Conservation (phyloP, 2,888 invertebrate genomes). For the Nysson spinosus region DNA sequence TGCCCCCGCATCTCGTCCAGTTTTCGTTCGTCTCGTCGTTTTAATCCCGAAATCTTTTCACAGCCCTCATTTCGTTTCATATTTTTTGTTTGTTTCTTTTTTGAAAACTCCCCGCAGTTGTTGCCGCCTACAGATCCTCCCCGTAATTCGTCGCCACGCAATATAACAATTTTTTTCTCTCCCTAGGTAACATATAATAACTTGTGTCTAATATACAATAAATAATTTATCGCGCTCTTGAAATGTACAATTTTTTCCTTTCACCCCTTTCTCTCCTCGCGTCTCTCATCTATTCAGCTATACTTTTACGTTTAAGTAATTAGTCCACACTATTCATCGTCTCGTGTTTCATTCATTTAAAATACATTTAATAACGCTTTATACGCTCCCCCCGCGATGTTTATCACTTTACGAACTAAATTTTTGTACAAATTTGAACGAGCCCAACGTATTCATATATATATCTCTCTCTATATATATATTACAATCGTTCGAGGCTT, state of each 20-base stretch:
- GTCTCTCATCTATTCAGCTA: conserved; percentile 40
- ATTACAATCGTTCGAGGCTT: conserved; percentile 39
- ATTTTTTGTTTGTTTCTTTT: conserved; percentile 39
- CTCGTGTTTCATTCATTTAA: conserved; percentile 27
- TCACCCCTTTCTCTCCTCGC: neutral
- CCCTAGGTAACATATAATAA: conserved; percentile 61
- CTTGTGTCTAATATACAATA: conserved; percentile 74
- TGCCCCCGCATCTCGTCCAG: conserved; percentile 11
- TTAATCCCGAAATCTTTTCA: conserved; percentile 64
- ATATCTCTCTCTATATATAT: conserved; percentile 12
- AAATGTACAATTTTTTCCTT: conserved; percentile 70
- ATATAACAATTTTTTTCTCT: conserved; percentile 49
- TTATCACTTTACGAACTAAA: conserved; percentile 57
- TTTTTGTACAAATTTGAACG: conserved; percentile 69
- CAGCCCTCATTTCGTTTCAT: conserved; percentile 75
- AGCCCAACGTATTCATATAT: conserved; percentile 37
- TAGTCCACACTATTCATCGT: conserved; percentile 61
- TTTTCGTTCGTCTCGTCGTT: conserved; percentile 27
- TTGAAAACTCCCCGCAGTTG: conserved; percentile 14
- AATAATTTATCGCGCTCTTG: conserved; percentile 72
- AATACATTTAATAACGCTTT: conserved; percentile 46
- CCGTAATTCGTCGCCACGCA: conserved; percentile 45
- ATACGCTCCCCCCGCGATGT: conserved; percentile 17
- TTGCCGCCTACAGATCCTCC: no score
- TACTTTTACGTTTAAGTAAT: conserved; percentile 66